Evolutionary conservation across 2,888 invertebrate species (phyloP), one percentile per base, ranked within the genome.

Genomic region (Leucophenga montana): DNA sequence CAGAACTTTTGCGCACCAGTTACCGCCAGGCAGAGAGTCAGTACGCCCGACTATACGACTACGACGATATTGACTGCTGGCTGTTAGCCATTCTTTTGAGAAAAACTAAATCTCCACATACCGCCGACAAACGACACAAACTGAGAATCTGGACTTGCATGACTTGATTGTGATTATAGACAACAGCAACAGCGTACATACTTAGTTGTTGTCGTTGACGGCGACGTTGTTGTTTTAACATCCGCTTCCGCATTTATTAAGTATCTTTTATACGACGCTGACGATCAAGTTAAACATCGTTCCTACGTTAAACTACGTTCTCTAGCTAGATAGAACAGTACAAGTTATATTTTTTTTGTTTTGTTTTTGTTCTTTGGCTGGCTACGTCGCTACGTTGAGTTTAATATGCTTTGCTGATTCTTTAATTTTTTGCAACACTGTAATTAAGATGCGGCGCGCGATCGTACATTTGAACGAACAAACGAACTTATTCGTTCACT

Each of bases 191-290:
- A 59, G 13, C 8, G 31, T 27, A 20, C 22, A 22, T 62, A 44
- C 20, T 16, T 62, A 18, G 61, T 62, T 44, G 44, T 46, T n/a
- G 73, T 70, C 59, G 71, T 66, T 13, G 50, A 48, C 9, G 57
- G 57, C 8, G 68, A 64, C 70, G 75, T 73, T 70, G 73, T 82
- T 75, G 74, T 83, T 85, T 78, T 79, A 82, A 86, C 86, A 86
- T 86, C 86, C 86, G 86, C 86, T 86, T 86, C 86, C 86, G 86
- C 86, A 86, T 86, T 85, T 85, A 82, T 84, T 82, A 84, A 84
- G 84, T 84, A 81, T 82, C 82, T 82, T 83, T 77, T 61, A 33
- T 61, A 53, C 59, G 16, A 44, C 50, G 53, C 44, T 50, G 50
- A 46, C 54, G 65, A 57, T 56, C n/a, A 27, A 27, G 22, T 61